These are phyloP conservation scores for Prinia subflava DNA, from an alignment of 2,113 vertebrate genomes.

Conservation along the genomic window DNA sequence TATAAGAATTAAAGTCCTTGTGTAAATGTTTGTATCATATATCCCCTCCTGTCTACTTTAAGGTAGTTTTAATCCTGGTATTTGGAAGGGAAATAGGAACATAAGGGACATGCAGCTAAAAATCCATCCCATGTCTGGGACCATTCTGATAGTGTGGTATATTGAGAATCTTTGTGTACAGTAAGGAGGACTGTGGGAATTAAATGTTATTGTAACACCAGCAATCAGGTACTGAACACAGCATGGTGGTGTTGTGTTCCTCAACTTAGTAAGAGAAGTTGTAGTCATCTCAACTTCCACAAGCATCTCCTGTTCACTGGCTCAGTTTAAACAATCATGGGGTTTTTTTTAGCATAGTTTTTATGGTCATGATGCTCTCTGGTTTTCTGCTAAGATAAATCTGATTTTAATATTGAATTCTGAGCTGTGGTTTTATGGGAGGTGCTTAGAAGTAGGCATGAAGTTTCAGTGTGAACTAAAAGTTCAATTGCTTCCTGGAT, in stretches of 20 bases:
- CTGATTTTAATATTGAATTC: slow-evolving; percentile 6
- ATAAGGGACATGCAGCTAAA: not conserved
- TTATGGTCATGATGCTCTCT: not conserved
- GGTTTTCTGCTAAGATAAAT: not conserved
- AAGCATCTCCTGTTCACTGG: not conserved
- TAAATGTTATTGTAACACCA: not conserved
- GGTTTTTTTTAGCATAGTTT: not conserved
- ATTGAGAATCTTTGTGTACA: not conserved
- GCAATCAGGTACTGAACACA: not conserved
- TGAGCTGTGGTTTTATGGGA: not conserved
- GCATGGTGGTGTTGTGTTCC: accelerated
- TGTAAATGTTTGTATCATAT: not conserved
- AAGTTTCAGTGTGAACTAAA: not conserved
- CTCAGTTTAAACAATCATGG: not conserved
- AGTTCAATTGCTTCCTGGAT: not conserved
- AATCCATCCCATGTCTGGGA: not conserved
- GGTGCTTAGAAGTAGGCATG: not conserved
- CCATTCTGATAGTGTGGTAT: not conserved
- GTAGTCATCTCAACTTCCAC: not conserved
- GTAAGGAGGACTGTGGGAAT: not conserved
- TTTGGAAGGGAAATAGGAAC: not conserved
- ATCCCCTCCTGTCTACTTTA: not conserved
- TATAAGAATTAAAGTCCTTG: not conserved
- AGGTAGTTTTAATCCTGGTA: not conserved
- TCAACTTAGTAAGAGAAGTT: not conserved